Percentiles rank a stretch among this genome's conserved stretches.
Conservation (phyloP, 2,888 invertebrate species). For the Caenorhabditis sinica region DNA sequence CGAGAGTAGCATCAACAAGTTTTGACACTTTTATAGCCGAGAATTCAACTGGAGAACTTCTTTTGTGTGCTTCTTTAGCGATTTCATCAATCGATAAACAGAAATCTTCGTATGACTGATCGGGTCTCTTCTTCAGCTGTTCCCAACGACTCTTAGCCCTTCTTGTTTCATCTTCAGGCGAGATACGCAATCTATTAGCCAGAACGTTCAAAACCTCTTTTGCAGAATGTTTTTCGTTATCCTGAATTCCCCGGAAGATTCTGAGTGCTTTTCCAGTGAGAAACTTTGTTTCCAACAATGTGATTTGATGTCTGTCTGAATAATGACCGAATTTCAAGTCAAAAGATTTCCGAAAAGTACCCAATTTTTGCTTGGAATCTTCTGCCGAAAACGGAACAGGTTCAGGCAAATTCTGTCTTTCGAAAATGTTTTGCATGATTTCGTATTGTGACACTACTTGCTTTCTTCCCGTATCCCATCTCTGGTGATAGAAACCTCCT, state of each 20-base stretch:
- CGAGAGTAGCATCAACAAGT: too few relatives aligned
- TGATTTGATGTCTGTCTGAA: not conserved
- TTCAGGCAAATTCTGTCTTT: too few relatives aligned
- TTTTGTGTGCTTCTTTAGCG: not conserved
- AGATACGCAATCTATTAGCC: not conserved
- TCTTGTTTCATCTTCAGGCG: not conserved
- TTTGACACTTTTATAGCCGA: too few relatives aligned
- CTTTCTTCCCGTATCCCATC: too few relatives aligned
- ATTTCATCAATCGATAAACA: too few relatives aligned
- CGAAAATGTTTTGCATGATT: too few relatives aligned
- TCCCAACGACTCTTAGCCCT: not conserved
- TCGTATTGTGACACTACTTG: too few relatives aligned
- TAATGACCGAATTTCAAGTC: not conserved
- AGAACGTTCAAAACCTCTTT: not conserved
- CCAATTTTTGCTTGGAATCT: not conserved
- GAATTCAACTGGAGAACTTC: too few relatives aligned
- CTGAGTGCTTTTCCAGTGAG: not conserved
- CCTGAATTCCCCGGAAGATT: not conserved
- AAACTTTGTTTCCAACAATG: not conserved
- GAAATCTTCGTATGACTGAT: too few relatives aligned
- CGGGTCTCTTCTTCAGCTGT: too few relatives aligned
- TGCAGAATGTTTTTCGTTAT: not conserved
- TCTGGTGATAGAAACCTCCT: too few relatives aligned
- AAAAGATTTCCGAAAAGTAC: constrained; percentile 1
- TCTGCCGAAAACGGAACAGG: not conserved